Base-by-base conservation (phyloP, 2,797 vertebrate genomes). In the Loris lydekkerianus region DNA sequence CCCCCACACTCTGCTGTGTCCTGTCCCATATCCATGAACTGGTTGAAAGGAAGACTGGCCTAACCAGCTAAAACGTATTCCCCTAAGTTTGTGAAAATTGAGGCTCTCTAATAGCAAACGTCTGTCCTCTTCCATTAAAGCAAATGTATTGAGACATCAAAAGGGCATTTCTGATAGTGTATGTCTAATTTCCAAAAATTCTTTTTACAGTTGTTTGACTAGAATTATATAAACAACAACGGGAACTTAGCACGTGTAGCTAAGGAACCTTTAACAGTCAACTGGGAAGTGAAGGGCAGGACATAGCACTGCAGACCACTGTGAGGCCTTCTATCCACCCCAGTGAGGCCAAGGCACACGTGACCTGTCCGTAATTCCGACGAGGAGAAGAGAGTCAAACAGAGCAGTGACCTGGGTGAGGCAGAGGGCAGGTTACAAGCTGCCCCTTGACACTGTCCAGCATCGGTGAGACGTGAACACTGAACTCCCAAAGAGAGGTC, bases 331-430 rank as follows among this genome's bases (percentile, higher is more conserved):
- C 4, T 23, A 20, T 21, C 61, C 23, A 10, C 8, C 43, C 10
- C 25, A 14, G 21, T 4, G 15, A 31, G 31, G 7, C 15, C 31
- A 25, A 34, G 40, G 23, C 31, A 17, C 0, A 11, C 6, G n/a
- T 31, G 21, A 5, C 43, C 46, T 43, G 17, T 2, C 2, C 14
- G 27, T 9, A 67, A 8, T 21, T 2, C 23, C 21, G 1, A 29
- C 29, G 17, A 29, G 25, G 23, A 25, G 3, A 49, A 37, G 10
- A 13, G 34, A 67, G 7, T 17, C 13, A 34, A 11, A 3, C 1
- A 53, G n/a, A 1, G 1, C 17, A 43, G 20, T 29, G 0, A 3
- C 34, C 18, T 8, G 4, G 17, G 21, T 0, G 1, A 43, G 27
- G 20, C 29, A 1, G 4, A 29, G 9, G 10, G 21, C 9, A 23